These are phyloP conservation scores for Athrips mouffetella DNA, from an alignment of 2,888 invertebrate species.

Conservation along the genomic window DNA sequence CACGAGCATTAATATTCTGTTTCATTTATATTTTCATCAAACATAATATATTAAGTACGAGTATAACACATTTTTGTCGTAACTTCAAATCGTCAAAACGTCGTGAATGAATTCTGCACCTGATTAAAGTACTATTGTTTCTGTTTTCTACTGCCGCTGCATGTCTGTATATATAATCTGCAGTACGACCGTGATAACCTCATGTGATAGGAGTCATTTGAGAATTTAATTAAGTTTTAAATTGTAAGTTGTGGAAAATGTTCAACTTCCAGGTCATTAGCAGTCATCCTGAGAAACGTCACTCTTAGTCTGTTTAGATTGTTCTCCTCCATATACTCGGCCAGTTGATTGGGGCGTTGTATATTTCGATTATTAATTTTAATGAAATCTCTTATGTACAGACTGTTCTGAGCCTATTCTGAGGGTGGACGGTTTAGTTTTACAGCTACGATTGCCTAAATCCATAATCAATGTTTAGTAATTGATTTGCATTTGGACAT, in stretches of 20 bases:
- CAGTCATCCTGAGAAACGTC: slow-evolving; percentile 7
- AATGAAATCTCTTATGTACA: neutral
- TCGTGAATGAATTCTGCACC: neutral
- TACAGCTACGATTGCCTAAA: too few relatives aligned
- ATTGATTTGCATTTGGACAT: too few relatives aligned
- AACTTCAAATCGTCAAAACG: too few relatives aligned
- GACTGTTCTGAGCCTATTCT: too few relatives aligned
- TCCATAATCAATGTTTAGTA: too few relatives aligned
- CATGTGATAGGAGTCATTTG: neutral
- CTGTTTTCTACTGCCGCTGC: neutral
- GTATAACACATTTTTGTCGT: neutral
- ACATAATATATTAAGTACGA: too few relatives aligned
- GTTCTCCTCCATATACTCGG: slow-evolving; percentile 4
- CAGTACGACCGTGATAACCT: neutral
- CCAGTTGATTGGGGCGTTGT: slow-evolving; percentile 7
- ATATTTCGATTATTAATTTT: neutral
- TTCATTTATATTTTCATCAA: too few relatives aligned
- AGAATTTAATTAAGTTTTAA: neutral
- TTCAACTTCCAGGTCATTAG: slow-evolving; percentile 1
- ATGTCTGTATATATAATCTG: neutral
- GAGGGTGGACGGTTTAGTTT: too few relatives aligned
- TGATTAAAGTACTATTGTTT: neutral
- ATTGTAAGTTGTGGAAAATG: slow-evolving; percentile 5
- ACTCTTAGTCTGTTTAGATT: slow-evolving; percentile 11
- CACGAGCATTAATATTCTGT: too few relatives aligned